Evolutionary conservation across 2,797 vertebrate species (phyloP).

Genomic region (Lepus townsendii): DNA sequence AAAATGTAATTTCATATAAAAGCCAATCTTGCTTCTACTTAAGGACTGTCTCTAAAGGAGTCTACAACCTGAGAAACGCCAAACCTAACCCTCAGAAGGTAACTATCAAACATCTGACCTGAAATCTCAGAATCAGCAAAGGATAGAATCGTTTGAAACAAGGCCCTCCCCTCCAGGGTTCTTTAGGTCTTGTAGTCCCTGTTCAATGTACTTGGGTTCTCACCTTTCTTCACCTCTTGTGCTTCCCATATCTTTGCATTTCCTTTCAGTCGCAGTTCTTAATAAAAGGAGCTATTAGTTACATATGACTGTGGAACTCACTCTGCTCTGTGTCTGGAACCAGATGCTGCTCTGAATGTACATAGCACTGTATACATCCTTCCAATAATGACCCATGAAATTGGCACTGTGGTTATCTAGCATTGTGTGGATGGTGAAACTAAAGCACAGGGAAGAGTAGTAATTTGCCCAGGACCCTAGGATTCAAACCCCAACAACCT

Average conservation of each 20-base stretch:
- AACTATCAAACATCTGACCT: not conserved
- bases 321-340: not conserved
- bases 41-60: not conserved
- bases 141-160: not conserved
- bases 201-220: not conserved
- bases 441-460: not conserved
- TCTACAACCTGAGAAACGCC: not conserved
- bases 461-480: not conserved
- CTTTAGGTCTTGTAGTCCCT: not conserved
- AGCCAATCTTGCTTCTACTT: not conserved
- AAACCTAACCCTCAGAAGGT: not conserved
- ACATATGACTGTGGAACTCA: not conserved
- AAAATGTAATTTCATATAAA: not conserved
- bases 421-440: not conserved
- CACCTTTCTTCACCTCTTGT: not conserved
- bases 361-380: not conserved
- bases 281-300: not conserved
- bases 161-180: accelerated
- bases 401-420: not conserved
- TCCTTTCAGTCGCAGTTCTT: not conserved
- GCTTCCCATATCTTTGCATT: not conserved
- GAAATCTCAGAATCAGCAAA: not conserved
- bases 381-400: not conserved
- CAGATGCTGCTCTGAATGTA: not conserved
- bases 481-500: not conserved